phyloP scores from a whole-genome alignment of 2,113 vertebrate species.

The Hippopotamus amphibius region DNA sequence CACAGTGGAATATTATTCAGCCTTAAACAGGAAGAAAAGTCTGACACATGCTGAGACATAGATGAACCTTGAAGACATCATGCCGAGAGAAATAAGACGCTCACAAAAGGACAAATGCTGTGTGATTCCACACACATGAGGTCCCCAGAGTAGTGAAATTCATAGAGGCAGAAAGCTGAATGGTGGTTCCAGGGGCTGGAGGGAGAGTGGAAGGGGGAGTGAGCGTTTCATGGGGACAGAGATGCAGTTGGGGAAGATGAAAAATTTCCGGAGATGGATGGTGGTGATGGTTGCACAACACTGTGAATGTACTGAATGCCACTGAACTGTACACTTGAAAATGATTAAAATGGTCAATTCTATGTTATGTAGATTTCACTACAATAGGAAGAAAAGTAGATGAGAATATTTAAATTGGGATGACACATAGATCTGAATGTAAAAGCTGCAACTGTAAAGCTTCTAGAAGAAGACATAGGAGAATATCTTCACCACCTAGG shows the following conservation, averaged over 20 bases:
- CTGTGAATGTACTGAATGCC: too few relatives aligned
- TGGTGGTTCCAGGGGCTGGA: too few relatives aligned
- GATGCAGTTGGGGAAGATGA: neutral
- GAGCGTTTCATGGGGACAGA: neutral
- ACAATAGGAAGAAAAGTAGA: neutral
- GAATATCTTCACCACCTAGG: neutral
- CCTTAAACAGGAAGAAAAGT: neutral
- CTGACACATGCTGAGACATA: neutral
- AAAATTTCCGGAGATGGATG: neutral
- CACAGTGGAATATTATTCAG: neutral
- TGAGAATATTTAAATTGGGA: neutral
- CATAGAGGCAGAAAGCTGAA: neutral
- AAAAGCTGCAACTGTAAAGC: neutral
- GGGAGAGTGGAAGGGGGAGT: accelerated
- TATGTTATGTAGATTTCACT: neutral
- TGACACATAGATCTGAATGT: neutral
- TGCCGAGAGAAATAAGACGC: neutral
- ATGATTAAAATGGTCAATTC: neutral
- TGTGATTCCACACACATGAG: neutral
- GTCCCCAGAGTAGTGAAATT: neutral
- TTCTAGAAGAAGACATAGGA: neutral
- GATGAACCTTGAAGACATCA: neutral
- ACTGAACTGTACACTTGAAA: neutral
- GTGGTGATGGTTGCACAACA: neutral
- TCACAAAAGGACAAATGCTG: neutral